Percentiles rank a stretch among this genome's conserved stretches.
Conservation (phyloP, 2,888 invertebrate species). For the Chloromyia formosa region DNA sequence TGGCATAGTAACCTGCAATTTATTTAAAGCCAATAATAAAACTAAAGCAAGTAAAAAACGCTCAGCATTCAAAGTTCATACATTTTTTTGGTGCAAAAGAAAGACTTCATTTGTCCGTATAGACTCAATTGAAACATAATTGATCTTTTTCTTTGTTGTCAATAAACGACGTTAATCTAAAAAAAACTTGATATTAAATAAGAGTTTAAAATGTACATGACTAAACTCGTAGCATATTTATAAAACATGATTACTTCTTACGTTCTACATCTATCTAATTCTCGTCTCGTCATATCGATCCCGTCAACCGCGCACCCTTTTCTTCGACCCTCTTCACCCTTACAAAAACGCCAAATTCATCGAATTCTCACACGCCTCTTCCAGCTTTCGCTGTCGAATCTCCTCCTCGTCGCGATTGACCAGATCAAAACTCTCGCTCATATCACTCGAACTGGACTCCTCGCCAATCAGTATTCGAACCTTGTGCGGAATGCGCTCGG, state of each 20-base stretch:
- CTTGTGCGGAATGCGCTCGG: constrained; percentile 75
- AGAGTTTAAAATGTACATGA: constrained; percentile 20
- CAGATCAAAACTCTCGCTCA: constrained; percentile 51
- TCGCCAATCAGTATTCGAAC: constrained; percentile 78
- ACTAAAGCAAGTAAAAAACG: no score
- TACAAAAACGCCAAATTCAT: constrained; percentile 58
- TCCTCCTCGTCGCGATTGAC: constrained; percentile 58
- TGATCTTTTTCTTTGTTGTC: background rate
- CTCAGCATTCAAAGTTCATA: no score
- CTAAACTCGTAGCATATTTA: constrained; percentile 17
- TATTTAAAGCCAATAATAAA: no score
- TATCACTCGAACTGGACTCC: constrained; percentile 56
- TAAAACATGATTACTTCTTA: background rate
- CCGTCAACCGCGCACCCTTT: background rate
- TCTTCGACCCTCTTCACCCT: constrained; percentile 35
- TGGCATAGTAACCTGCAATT: no score
- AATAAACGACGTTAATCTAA: background rate
- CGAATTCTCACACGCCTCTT: constrained; percentile 62
- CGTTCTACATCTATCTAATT: background rate
- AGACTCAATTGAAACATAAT: no score
- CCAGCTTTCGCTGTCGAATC: constrained; percentile 60
- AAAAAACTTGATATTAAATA: constrained; percentile 14
- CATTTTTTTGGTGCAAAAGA: no score
- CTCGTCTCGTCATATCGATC: background rate
- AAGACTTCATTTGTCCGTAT: no score